Evolutionary conservation across 2,797 vertebrate genomes (phyloP).

Genomic region (Octomys mimax): DNA sequence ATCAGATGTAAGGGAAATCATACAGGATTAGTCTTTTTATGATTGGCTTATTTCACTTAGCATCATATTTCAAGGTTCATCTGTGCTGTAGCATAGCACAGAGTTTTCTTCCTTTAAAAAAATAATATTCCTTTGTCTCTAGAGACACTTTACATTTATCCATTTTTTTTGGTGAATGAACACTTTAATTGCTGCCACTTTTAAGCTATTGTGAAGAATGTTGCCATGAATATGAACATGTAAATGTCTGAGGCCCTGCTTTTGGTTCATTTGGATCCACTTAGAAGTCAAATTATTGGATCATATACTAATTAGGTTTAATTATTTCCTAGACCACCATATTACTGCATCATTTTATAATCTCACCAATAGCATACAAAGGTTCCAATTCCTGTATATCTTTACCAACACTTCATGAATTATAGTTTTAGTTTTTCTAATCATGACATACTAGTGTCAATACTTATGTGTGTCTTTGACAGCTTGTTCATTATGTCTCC

Average conservation of each 20-base stretch:
- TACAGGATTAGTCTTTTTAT: not conserved
- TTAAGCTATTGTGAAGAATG: not conserved
- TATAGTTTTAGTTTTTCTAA: not conserved
- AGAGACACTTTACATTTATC: not conserved
- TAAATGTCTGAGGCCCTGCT: not conserved
- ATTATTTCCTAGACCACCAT: not conserved
- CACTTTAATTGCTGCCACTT: not conserved
- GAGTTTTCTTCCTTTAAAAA: not conserved
- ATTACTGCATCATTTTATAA: not conserved
- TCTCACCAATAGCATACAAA: not conserved
- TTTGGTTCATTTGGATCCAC: not conserved
- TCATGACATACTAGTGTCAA: not conserved
- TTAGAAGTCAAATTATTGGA: not conserved
- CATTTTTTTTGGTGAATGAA: not conserved
- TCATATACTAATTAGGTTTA: not conserved
- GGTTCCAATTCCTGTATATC: not conserved
- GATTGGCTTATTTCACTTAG: not conserved
- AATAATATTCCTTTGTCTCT: not conserved
- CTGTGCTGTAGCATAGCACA: not conserved
- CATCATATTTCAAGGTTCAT: not conserved
- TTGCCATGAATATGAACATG: not conserved
- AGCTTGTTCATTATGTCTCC: not conserved
- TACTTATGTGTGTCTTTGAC: not conserved
- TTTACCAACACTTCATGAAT: not conserved
- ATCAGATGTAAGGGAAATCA: not conserved